These are phyloP conservation scores for Drosophila equinoxialis DNA, from an alignment of 1,140 invertebrate species.

Conservation along the genomic window DNA sequence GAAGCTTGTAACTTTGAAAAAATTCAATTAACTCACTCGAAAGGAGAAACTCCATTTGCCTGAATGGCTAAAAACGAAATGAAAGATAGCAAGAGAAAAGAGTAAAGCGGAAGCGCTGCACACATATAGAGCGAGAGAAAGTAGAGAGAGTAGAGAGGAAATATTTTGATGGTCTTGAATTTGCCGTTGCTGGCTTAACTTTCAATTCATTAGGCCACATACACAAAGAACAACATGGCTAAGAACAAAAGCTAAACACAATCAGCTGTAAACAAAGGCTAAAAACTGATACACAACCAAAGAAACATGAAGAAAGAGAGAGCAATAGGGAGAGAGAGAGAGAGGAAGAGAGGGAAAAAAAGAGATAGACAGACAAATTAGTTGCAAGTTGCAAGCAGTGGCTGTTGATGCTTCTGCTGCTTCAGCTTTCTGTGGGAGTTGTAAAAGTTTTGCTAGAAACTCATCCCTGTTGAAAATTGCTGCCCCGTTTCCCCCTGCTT, in stretches of 20 bases:
- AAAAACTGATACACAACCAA: conserved; percentile 5
- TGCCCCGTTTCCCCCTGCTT: no score
- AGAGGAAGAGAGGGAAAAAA: neutral
- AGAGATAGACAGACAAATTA: conserved; percentile 5
- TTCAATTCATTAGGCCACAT: conserved; percentile 51
- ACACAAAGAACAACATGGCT: conserved; percentile 28
- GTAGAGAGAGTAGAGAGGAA: conserved; percentile 19
- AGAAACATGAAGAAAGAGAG: neutral
- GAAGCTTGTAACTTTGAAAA: conserved; percentile 2
- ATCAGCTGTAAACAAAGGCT: conserved; percentile 63
- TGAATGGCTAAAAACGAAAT: conserved; percentile 6
- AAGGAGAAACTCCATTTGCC: conserved; percentile 18
- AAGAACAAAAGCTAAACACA: conserved; percentile 62
- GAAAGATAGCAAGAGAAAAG: neutral
- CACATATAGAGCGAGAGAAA: conserved; percentile 8
- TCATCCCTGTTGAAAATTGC: neutral
- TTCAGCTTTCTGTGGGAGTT: neutral
- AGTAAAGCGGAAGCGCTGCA: conserved; percentile 11
- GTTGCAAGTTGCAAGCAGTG: conserved; percentile 7
- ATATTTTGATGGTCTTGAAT: neutral
- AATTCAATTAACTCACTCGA: conserved; percentile 13
- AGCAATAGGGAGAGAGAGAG: neutral
- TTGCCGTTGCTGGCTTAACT: conserved; percentile 38
- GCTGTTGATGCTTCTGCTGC: conserved; percentile 1
- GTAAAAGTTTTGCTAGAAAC: neutral